phyloP scores from a whole-genome alignment of 2,797 vertebrate species.

The Falco columbarius region DNA sequence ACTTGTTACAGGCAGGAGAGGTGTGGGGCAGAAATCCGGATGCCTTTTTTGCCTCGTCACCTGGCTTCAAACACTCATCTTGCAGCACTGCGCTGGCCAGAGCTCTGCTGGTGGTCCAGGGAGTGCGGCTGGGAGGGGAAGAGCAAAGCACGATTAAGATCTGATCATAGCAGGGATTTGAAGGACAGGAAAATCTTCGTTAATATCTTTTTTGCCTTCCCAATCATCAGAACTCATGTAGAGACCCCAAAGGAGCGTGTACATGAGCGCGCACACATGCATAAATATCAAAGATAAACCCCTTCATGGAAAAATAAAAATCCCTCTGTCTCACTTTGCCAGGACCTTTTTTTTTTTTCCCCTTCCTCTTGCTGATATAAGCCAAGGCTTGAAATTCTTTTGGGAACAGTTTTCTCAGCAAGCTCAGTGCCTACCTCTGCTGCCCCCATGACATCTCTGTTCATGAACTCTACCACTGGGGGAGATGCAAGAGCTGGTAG shows the following conservation, averaged over 20 bases:
- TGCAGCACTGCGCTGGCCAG: neutral
- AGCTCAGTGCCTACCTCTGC: neutral
- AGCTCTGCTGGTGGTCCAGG: slow-evolving; percentile 17
- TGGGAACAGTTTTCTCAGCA: neutral
- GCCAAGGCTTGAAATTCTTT: neutral
- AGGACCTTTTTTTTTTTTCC: neutral
- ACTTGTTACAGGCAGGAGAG: neutral
- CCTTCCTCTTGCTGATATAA: neutral
- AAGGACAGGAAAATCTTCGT: neutral
- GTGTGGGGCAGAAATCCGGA: neutral
- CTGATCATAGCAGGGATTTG: neutral
- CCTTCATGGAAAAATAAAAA: neutral
- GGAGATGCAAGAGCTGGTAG: neutral
- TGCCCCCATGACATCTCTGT: neutral
- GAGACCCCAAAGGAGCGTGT: neutral
- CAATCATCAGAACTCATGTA: neutral
- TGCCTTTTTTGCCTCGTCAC: neutral
- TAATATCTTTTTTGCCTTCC: neutral
- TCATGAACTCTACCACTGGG: neutral
- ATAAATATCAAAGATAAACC: neutral
- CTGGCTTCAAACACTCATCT: neutral
- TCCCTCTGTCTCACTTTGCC: neutral
- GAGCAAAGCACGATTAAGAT: neutral
- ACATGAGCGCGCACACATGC: fast-evolving
- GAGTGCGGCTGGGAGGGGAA: neutral